These are phyloP conservation scores for Agrilus mali DNA, from an alignment of 2,888 invertebrate species.

Conservation along the genomic window DNA sequence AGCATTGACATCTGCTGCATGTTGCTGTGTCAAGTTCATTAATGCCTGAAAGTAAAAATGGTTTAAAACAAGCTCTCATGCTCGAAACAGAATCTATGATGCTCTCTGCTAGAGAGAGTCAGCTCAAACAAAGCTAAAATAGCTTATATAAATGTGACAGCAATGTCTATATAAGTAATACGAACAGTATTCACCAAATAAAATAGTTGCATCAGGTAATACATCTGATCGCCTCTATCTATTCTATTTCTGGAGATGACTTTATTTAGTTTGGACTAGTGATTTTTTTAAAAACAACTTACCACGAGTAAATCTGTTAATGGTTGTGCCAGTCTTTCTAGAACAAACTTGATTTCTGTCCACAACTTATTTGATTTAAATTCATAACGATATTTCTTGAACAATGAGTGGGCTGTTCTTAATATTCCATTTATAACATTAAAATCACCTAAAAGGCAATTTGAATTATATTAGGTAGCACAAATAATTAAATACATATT, in stretches of 20 bases:
- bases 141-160: no score
- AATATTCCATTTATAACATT: slow-evolving; percentile 90
- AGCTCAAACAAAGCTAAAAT: no score
- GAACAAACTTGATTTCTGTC: slow-evolving; percentile 93
- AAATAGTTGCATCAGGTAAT: no score
- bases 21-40: slow-evolving; percentile 64
- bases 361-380: slow-evolving; percentile 91
- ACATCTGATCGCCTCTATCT: no score
- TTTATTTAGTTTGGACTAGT: slow-evolving; percentile 31
- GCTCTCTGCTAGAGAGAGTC: no score
- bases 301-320: slow-evolving; percentile 84
- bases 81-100: no score
- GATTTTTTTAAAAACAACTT: slow-evolving; percentile 26
- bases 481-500: background rate
- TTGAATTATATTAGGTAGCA: no score
- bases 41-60: slow-evolving; percentile 55
- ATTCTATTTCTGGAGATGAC: no score
- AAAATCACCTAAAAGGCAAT: slow-evolving; percentile 60
- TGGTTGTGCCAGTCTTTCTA: slow-evolving; percentile 87
- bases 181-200: no score
- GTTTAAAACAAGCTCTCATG: no score
- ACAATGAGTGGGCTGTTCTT: slow-evolving; percentile 90
- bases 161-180: no score
- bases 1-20: slow-evolving; percentile 67
- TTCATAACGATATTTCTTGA: slow-evolving; percentile 90